A percentile compares a stretch with the other conserved stretches of the same genome.
phyloP scores from a whole-genome alignment of 2,113 vertebrate genomes.

The Tricholaema leucomelas region DNA sequence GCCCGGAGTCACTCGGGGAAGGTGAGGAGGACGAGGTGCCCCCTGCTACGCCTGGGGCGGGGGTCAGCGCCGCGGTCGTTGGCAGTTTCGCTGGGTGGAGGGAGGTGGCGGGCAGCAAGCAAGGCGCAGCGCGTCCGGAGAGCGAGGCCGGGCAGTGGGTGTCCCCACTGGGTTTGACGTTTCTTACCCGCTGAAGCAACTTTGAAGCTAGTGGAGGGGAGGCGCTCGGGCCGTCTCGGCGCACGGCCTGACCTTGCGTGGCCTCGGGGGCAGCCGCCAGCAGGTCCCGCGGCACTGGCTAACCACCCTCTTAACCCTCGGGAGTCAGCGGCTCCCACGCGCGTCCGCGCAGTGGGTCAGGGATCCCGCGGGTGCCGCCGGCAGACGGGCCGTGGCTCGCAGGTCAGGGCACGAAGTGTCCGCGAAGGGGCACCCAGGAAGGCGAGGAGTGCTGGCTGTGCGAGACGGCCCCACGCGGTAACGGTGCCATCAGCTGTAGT shows the following conservation, averaged over 20 bases:
- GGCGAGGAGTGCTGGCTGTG: neutral
- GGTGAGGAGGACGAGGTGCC: neutral
- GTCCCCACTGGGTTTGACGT: neutral
- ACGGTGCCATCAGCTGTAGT: neutral
- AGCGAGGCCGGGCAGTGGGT: neutral
- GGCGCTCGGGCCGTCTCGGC: neutral
- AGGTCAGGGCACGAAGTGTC: neutral
- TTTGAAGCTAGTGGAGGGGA: neutral
- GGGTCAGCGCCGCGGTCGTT: neutral
- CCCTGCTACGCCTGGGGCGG: neutral
- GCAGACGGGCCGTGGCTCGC: neutral
- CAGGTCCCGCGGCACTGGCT: neutral
- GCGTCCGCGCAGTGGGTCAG: neutral
- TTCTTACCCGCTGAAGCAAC: neutral
- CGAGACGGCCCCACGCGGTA: neutral
- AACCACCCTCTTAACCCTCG: no score
- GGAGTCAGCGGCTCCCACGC: neutral
- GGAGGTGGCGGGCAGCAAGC: neutral
- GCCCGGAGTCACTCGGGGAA: slow-evolving; percentile 25
- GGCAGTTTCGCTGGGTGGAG: neutral
- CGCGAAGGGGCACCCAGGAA: neutral
- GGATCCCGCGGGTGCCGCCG: neutral
- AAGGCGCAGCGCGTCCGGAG: neutral
- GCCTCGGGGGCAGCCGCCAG: neutral
- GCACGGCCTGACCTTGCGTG: neutral